Percentiles rank a stretch among this genome's conserved stretches.
phyloP scores from a whole-genome alignment of 2,888 invertebrate species.

The Heliothis peltigera region DNA sequence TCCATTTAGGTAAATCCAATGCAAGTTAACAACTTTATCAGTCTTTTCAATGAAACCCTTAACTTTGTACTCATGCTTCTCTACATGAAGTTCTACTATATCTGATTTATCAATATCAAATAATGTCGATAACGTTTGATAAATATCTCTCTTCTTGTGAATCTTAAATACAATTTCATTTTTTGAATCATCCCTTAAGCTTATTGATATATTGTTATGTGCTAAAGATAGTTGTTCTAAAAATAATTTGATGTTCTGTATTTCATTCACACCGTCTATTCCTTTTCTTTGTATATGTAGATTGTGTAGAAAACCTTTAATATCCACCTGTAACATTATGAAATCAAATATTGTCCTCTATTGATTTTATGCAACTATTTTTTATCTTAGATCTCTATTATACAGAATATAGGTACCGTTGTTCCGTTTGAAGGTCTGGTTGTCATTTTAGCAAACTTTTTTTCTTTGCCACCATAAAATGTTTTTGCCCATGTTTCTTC shows the following conservation, averaged over 20 bases:
- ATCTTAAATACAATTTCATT: constrained; percentile 90
- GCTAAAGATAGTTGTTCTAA: constrained; percentile 92
- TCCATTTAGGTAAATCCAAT: constrained; percentile 92
- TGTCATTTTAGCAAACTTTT: constrained; percentile 70
- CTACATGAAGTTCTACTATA: constrained; percentile 79
- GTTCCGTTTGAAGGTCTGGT: constrained; percentile 92
- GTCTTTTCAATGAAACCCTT: constrained; percentile 89
- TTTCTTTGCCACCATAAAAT: constrained; percentile 85
- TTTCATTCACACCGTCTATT: constrained; percentile 87
- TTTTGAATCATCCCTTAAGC: constrained; percentile 91
- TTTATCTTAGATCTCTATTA: too few species aligned
- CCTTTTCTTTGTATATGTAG: constrained; percentile 90
- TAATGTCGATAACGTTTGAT: constrained; percentile 84
- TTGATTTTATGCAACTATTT: background rate
- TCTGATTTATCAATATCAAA: constrained; percentile 77
- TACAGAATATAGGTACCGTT: constrained; percentile 84
- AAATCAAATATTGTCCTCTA: background rate
- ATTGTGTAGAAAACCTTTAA: constrained; percentile 91
- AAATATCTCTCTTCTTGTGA: constrained; percentile 88
- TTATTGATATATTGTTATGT: constrained; percentile 91
- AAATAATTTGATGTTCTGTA: constrained; percentile 90
- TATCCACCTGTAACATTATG: constrained; percentile 85
- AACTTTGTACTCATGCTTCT: constrained; percentile 86
- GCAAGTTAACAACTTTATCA: constrained; percentile 57
- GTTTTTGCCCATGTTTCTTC: constrained; percentile 90